Percentiles rank a stretch among this genome's conserved stretches.
Conservation (phyloP, 2,797 vertebrate species). For the Botia almorhae region DNA sequence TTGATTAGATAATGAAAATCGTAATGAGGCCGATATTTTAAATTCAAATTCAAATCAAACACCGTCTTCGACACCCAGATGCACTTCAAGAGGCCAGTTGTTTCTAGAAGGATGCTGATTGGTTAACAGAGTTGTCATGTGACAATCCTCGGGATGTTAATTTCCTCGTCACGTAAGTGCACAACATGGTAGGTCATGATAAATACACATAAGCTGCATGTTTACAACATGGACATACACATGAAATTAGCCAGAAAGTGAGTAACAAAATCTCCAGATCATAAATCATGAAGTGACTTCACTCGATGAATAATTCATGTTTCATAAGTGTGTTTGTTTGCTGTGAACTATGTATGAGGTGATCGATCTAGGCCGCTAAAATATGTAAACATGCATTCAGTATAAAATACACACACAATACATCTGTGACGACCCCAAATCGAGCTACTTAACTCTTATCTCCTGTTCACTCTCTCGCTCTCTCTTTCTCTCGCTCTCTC, state of each 20-base stretch:
- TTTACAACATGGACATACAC: constrained; percentile 12
- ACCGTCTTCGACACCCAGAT: constrained; percentile 64
- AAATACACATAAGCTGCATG: constrained; percentile 23
- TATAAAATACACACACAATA: constrained; percentile 25
- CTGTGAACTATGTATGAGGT: constrained; percentile 22
- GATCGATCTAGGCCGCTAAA: constrained; percentile 30
- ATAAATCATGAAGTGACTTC: constrained; percentile 10
- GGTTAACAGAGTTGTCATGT: constrained; percentile 60
- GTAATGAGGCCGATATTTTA: constrained; percentile 82
- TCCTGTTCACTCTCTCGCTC: constrained; percentile 26
- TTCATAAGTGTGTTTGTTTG: constrained; percentile 28
- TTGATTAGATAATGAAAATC: constrained; percentile 83
- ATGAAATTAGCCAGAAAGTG: constrained; percentile 5
- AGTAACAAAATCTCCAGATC: background rate
- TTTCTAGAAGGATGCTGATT: constrained; percentile 58
- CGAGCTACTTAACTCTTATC: constrained; percentile 14
- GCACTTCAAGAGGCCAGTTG: constrained; percentile 66
- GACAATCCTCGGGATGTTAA: constrained; percentile 66
- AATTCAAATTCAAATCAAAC: constrained; percentile 84
- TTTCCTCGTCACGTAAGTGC: constrained; percentile 58
- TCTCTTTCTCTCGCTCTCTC: constrained; percentile 22
- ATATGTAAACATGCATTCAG: constrained; percentile 29
- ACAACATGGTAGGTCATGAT: constrained; percentile 34
- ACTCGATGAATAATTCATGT: constrained; percentile 51
- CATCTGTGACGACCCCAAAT: constrained; percentile 20